These are phyloP conservation scores for Brachyptera risi DNA, from an alignment of 2,888 invertebrate genomes.

Conservation along the genomic window DNA sequence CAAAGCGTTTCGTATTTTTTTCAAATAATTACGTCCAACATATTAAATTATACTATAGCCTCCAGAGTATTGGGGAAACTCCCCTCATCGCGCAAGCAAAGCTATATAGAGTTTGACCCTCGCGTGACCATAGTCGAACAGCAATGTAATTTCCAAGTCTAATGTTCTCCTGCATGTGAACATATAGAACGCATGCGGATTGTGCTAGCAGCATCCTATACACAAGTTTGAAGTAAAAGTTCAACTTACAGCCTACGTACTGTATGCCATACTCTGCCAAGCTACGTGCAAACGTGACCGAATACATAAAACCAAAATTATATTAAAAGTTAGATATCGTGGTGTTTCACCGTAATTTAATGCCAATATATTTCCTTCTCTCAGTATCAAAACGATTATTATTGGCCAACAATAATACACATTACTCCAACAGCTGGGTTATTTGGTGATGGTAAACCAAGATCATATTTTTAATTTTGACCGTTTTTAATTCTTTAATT, in stretches of 20 bases:
- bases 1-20: not conserved
- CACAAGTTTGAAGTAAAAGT: conserved; percentile 10
- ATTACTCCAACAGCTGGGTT: not conserved
- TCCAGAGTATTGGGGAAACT: too few species aligned
- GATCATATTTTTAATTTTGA: too few species aligned
- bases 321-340: not conserved
- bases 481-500: too few species aligned
- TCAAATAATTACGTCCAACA: too few species aligned
- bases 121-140: not conserved
- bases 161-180: conserved; percentile 1
- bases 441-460: too few species aligned
- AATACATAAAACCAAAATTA: not conserved
- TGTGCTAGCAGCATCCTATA: too few species aligned
- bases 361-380: not conserved
- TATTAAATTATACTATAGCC: too few species aligned
- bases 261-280: not conserved
- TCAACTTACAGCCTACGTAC: not conserved
- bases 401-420: too few species aligned
- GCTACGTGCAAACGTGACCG: not conserved
- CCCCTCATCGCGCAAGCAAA: not conserved
- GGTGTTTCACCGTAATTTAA: too few species aligned
- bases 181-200: too few species aligned
- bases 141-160: conserved; percentile 16
- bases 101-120: too few species aligned
- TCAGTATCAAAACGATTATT: not conserved